Percentiles rank a stretch among this genome's conserved stretches.
phyloP scores from a whole-genome alignment of 2,113 vertebrate genomes.

The Sceloporus tristichus region DNA sequence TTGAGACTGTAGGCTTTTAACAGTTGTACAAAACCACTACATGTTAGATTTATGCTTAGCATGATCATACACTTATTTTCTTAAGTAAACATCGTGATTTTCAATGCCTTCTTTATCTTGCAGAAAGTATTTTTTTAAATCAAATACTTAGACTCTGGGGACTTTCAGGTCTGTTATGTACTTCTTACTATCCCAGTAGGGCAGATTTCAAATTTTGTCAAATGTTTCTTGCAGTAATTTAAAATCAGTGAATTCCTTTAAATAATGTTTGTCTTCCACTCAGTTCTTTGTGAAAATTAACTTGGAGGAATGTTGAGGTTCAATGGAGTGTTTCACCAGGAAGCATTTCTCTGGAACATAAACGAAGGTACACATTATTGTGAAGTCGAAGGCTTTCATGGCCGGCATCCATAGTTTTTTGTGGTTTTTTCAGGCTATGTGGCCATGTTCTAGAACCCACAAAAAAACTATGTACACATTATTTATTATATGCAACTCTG shows the following conservation, averaged over 20 bases:
- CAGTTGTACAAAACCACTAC: slow-evolving; percentile 62
- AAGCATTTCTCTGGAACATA: not conserved
- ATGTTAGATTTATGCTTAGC: slow-evolving; percentile 70
- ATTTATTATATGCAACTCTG: not conserved
- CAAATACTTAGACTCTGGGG: slow-evolving; percentile 68
- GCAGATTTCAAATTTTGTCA: slow-evolving; percentile 75
- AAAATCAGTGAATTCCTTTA: slow-evolving; percentile 79
- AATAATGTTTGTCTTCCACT: slow-evolving; percentile 72
- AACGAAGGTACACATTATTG: not conserved
- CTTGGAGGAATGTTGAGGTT: slow-evolving; percentile 70
- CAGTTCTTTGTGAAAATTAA: slow-evolving; percentile 82
- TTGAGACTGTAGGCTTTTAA: slow-evolving; percentile 53
- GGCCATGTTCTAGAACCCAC: too few species aligned
- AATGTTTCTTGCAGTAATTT: slow-evolving; percentile 82
- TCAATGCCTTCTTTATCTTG: slow-evolving; percentile 60
- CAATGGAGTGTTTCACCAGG: not conserved
- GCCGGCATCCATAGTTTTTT: too few species aligned
- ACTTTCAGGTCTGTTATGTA: slow-evolving; percentile 67
- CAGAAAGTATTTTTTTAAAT: slow-evolving; percentile 54
- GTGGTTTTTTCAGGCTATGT: too few species aligned
- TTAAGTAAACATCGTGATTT: slow-evolving; percentile 71
- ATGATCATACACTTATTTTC: slow-evolving; percentile 65
- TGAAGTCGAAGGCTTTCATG: too few species aligned
- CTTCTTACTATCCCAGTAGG: slow-evolving; percentile 71
- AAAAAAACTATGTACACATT: not conserved